Conservation (phyloP, 2,113 vertebrate species). For the Leptodactylus fuscus region DNA sequence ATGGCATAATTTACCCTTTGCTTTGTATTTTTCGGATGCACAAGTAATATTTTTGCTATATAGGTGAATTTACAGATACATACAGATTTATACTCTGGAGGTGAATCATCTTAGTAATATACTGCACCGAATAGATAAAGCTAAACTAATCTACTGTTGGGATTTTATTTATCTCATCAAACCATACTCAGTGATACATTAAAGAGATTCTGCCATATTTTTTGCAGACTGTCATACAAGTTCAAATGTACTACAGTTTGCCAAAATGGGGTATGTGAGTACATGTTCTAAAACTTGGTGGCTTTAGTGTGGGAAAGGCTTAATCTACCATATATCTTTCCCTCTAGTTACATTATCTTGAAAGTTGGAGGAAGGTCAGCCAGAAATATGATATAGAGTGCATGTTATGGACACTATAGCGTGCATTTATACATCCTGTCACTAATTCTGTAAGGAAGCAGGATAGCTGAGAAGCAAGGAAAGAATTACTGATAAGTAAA, state of each 20-base stretch:
- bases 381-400: conserved; percentile 43
- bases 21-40: too few species aligned
- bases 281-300: conserved; percentile 43
- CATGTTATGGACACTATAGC: conserved; percentile 52
- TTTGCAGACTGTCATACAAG: conserved; percentile 25
- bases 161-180: conserved; percentile 11
- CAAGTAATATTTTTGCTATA: too few species aligned
- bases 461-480: conserved; percentile 35
- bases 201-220: background rate
- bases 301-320: conserved; percentile 56
- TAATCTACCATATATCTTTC: conserved; percentile 22
- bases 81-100: too few species aligned
- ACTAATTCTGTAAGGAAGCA: conserved; percentile 22
- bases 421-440: conserved; percentile 55
- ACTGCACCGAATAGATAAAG: background rate
- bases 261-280: conserved; percentile 36
- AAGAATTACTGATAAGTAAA: conserved; percentile 23
- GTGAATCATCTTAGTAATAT: too few species aligned
- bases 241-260: conserved; percentile 13
- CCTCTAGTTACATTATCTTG: conserved; percentile 26
- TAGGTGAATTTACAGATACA: too few species aligned
- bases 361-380: conserved; percentile 27
- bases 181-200: background rate
- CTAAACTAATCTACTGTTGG: background rate
- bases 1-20: too few species aligned